Conservation (phyloP, 2,113 vertebrate species). For the Ptyas mucosa region DNA sequence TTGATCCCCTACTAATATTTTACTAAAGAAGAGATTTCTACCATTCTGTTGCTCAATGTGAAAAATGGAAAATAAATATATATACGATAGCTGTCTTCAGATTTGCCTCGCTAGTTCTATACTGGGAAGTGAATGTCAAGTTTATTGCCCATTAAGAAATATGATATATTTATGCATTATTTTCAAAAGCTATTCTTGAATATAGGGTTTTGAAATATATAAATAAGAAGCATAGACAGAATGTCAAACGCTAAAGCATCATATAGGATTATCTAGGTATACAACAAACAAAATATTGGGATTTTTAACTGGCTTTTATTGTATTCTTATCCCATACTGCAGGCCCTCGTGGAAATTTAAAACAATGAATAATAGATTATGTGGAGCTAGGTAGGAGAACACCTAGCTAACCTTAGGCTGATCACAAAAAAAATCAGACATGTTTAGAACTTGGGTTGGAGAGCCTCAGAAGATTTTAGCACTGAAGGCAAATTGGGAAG, state of each 20-base stretch:
- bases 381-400: background rate
- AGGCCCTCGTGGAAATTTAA: background rate
- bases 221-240: background rate
- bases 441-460: background rate
- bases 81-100: background rate
- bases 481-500: background rate
- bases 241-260: background rate
- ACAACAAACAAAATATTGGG: background rate
- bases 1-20: background rate
- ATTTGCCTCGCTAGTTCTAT: background rate
- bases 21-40: background rate
- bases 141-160: background rate
- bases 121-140: background rate
- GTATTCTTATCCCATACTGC: background rate
- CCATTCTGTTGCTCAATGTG: constrained; percentile 35
- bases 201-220: background rate
- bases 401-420: background rate
- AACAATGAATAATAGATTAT: background rate
- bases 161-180: background rate
- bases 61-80: constrained; percentile 22
- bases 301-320: background rate
- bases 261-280: background rate
- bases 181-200: background rate
- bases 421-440: background rate
- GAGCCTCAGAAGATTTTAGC: background rate